Percentiles rank a stretch among this genome's conserved stretches.
Conservation (phyloP, 2,888 invertebrate species). For the Protula sp. region DNA sequence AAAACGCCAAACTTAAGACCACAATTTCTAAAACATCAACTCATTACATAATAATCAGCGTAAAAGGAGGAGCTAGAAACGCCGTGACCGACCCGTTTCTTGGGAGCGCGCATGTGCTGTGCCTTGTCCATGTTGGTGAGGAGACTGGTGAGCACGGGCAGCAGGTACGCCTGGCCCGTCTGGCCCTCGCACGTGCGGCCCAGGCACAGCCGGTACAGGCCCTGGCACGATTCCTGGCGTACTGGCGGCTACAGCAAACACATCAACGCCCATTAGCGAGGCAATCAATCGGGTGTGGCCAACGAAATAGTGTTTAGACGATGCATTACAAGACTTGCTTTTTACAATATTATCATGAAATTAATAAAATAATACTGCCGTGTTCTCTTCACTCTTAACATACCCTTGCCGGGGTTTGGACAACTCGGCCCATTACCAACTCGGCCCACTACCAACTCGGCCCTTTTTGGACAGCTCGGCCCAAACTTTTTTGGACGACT, state of each 20-base stretch:
- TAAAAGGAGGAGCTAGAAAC: too few species aligned
- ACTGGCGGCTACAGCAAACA: constrained; percentile 64
- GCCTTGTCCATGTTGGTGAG: constrained; percentile 77
- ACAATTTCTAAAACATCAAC: too few species aligned
- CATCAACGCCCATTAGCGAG: neutral
- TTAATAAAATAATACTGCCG: too few species aligned
- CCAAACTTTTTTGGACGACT: too few species aligned
- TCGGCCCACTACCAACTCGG: too few species aligned
- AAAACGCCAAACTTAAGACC: too few species aligned
- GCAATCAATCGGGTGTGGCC: neutral
- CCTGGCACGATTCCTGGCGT: constrained; percentile 84
- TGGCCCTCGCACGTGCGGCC: constrained; percentile 57
- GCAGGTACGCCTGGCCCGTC: constrained; percentile 54
- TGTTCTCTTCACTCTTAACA: too few species aligned
- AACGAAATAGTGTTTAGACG: neutral
- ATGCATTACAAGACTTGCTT: neutral
- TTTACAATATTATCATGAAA: too few species aligned
- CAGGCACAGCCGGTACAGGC: constrained; percentile 80
- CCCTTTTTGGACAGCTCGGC: too few species aligned
- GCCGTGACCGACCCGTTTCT: constrained; percentile 56
- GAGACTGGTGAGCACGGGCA: constrained; percentile 75
- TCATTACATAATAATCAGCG: too few species aligned
- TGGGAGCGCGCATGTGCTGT: constrained; percentile 73
- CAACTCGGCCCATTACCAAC: too few species aligned
- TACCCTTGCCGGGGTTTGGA: too few species aligned